phyloP scores from a whole-genome alignment of 2,888 invertebrate genomes.

The Subacronicta megacephala region DNA sequence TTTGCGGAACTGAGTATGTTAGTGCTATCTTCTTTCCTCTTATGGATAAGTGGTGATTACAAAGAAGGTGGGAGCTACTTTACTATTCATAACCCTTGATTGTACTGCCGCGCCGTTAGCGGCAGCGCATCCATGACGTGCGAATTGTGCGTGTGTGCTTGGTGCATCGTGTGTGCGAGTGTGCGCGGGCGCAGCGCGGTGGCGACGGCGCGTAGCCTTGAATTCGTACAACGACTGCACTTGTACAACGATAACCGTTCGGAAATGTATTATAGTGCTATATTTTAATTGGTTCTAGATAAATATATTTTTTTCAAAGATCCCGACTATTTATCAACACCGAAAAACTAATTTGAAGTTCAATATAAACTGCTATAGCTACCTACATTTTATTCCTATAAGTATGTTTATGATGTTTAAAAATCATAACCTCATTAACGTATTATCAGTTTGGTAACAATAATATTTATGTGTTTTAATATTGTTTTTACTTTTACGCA shows the following conservation, averaged over 20 bases:
- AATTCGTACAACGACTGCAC: conserved; percentile 86
- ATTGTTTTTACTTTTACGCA: neutral
- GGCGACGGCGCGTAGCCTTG: conserved; percentile 72
- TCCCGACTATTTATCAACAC: neutral
- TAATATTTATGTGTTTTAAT: conserved; percentile 22
- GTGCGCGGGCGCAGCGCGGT: conserved; percentile 58
- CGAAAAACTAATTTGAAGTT: neutral
- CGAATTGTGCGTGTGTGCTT: conserved; percentile 40
- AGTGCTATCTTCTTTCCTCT: conserved; percentile 41
- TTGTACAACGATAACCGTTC: conserved; percentile 71
- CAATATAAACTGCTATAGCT: no score
- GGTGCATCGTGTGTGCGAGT: conserved; percentile 44
- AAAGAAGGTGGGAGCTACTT: conserved; percentile 49
- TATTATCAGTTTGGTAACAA: conserved; percentile 24
- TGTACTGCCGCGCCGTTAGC: conserved; percentile 60
- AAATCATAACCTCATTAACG: conserved; percentile 17
- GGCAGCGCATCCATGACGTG: conserved; percentile 53
- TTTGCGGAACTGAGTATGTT: conserved; percentile 41
- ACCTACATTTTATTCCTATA: no score
- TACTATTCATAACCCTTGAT: conserved; percentile 60
- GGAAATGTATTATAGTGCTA: conserved; percentile 64
- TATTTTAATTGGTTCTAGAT: conserved; percentile 43
- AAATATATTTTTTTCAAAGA: conserved; percentile 4
- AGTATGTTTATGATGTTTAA: neutral
- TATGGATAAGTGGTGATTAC: conserved; percentile 25